phyloP scores from a whole-genome alignment of 2,888 invertebrate species.

The Drosophila paracracens region DNA sequence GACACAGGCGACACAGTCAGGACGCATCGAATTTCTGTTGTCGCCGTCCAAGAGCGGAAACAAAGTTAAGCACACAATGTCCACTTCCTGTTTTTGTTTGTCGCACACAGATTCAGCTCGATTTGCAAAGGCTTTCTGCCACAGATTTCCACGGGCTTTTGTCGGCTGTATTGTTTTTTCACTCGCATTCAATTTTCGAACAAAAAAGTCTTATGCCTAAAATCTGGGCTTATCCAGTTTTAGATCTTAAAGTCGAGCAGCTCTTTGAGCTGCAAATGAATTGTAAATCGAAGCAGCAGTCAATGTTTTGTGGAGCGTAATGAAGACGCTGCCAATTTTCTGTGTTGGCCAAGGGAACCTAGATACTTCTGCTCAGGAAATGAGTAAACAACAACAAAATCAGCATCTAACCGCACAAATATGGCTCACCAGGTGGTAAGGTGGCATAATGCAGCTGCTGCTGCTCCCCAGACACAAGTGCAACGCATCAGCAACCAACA shows the following conservation, averaged over 20 bases:
- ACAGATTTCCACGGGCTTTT: slow-evolving; percentile 64
- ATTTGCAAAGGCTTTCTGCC: slow-evolving; percentile 73
- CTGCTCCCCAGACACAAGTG: slow-evolving; percentile 40
- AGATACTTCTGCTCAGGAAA: slow-evolving; percentile 24
- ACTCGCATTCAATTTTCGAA: slow-evolving; percentile 6
- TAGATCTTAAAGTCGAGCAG: slow-evolving; percentile 29
- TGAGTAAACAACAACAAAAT: slow-evolving; percentile 48
- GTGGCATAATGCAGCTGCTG: slow-evolving; percentile 2
- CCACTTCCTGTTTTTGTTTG: slow-evolving; percentile 80
- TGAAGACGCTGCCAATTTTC: slow-evolving; percentile 35
- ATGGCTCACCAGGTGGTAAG: slow-evolving; percentile 12
- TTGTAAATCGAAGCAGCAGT: slow-evolving; percentile 64
- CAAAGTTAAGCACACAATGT: slow-evolving; percentile 77
- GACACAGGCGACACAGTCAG: slow-evolving; percentile 2
- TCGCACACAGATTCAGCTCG: slow-evolving; percentile 69
- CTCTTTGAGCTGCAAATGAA: slow-evolving; percentile 44
- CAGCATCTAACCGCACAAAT: slow-evolving; percentile 43
- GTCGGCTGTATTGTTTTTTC: slow-evolving; percentile 1
- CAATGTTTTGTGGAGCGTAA: slow-evolving; percentile 24
- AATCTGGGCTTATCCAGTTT: slow-evolving; percentile 16
- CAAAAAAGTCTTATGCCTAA: slow-evolving; percentile 8
- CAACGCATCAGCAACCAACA: slow-evolving; percentile 48
- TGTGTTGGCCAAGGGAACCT: neutral
- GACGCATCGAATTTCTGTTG: slow-evolving; percentile 72
- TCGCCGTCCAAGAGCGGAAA: slow-evolving; percentile 61